Evolutionary conservation across 1,140 invertebrate genomes (phyloP), one percentile per base, ranked within the genome.

Genomic region (Mercenaria mercenaria): DNA sequence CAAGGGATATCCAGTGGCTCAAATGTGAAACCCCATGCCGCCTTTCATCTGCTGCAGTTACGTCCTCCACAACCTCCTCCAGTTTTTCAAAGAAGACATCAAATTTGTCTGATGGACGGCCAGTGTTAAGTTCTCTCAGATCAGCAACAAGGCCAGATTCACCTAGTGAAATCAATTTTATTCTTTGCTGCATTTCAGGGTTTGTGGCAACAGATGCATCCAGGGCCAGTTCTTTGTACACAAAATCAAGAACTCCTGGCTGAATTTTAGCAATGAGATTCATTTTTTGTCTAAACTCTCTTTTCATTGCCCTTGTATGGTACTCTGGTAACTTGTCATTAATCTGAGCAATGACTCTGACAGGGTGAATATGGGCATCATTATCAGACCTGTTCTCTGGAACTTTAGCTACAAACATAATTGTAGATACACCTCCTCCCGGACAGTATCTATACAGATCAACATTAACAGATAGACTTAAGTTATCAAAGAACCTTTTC

Each of bases 151-250:
- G 43, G 8, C 74, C 91, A 26, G 47, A 69, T 32, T 91, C 81
- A 20, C 88, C 86, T 0, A 91, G 50, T 52, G 50, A 90, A 32
- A 92, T 59, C 18, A 91, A 23, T 72, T 67, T 77, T 59, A 92
- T 1, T 32, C 79, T 37, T 52, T 91, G 64, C 72, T 87, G 83
- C n/a, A 52, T 90, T 11, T 50, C 84, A 15, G 90, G 83, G 79
- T 92, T 32, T 4, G 8, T 20, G 29, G 90, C 47, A 11, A 6
- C 37, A 29, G 89, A 50, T 29, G 90, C 88, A 88, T 92, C 90
- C 15, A 91, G 15, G 18, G 86, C 79, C 18, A 91, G 50, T 43
- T 83, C 69, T 74, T 87, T 86, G 61, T 92, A 91, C 23, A 92
- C 34, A 11, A 92, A 64, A 29, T 86, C 69, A 56, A 50, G 50